Conservation (phyloP, 2,113 vertebrate genomes). For the Gambusia holbrooki region DNA sequence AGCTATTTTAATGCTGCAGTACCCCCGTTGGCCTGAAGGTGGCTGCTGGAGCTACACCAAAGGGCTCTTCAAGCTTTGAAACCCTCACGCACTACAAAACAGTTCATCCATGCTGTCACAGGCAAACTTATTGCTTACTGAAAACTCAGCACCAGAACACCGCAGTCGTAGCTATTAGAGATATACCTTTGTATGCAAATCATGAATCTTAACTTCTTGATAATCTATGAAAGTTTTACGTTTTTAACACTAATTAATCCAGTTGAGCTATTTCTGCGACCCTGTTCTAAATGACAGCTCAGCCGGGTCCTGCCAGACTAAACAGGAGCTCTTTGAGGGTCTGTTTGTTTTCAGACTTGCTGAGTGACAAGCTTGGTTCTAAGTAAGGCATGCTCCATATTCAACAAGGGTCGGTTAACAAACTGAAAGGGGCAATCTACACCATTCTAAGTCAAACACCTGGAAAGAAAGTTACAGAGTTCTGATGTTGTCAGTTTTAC, state of each 20-base stretch:
- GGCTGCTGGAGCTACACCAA: slow-evolving; percentile 32
- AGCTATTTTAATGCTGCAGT: slow-evolving; percentile 4
- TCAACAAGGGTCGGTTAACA: slow-evolving; percentile 65
- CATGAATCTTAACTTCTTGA: background rate
- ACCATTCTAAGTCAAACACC: slow-evolving; percentile 59
- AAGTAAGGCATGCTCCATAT: slow-evolving; percentile 43
- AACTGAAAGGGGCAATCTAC: slow-evolving; percentile 68
- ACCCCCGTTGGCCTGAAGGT: slow-evolving; percentile 36
- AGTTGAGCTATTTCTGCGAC: background rate
- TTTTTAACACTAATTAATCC: background rate
- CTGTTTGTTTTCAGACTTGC: slow-evolving; percentile 36
- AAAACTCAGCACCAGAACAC: background rate
- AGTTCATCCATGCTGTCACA: background rate
- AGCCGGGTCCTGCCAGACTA: slow-evolving; percentile 8
- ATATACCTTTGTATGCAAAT: background rate
- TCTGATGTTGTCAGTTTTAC: slow-evolving; percentile 51
- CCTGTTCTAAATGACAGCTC: background rate
- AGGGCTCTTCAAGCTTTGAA: background rate
- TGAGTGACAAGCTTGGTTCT: slow-evolving; percentile 29
- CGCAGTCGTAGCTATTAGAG: background rate
- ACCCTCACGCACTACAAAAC: background rate
- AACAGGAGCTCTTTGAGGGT: slow-evolving; percentile 21
- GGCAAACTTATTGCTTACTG: background rate
- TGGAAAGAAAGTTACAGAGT: slow-evolving; percentile 46
- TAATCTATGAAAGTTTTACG: background rate